These are phyloP conservation scores for Leucopsar rothschildi DNA, from an alignment of 2,113 vertebrate species.

Conservation along the genomic window DNA sequence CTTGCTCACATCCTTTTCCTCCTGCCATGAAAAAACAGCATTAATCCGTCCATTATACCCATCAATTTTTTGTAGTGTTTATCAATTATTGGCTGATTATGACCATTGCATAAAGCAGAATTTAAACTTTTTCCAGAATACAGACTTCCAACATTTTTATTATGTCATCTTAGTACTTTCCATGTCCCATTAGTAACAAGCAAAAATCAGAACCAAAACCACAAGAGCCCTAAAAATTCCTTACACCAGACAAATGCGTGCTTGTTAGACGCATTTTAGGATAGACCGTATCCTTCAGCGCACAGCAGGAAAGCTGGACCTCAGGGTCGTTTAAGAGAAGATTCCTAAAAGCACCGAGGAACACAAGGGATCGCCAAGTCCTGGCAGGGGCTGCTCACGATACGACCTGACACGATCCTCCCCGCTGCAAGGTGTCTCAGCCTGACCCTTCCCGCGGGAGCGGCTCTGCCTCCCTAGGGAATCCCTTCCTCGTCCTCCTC, in stretches of 20 bases:
- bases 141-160: not conserved
- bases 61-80: not conserved
- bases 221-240: not conserved
- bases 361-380: not conserved
- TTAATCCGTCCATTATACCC: not conserved
- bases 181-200: not conserved
- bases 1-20: not conserved
- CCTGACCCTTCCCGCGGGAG: not conserved
- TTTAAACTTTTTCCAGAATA: not conserved
- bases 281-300: fast-evolving
- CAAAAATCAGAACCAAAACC: not conserved
- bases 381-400: not conserved
- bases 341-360: not conserved
- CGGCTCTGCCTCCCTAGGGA: not conserved
- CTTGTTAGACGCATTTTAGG: not conserved
- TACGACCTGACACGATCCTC: not conserved
- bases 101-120: not conserved
- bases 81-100: not conserved
- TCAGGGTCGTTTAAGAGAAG: not conserved
- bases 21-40: not conserved
- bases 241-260: fast-evolving
- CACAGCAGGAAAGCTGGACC: not conserved
- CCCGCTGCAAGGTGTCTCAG: not conserved
- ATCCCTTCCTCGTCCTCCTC: not conserved
- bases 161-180: not conserved